Percentiles rank a stretch among this genome's conserved stretches.
phyloP scores from a whole-genome alignment of 2,797 vertebrate species.

The Enoplosus armatus region DNA sequence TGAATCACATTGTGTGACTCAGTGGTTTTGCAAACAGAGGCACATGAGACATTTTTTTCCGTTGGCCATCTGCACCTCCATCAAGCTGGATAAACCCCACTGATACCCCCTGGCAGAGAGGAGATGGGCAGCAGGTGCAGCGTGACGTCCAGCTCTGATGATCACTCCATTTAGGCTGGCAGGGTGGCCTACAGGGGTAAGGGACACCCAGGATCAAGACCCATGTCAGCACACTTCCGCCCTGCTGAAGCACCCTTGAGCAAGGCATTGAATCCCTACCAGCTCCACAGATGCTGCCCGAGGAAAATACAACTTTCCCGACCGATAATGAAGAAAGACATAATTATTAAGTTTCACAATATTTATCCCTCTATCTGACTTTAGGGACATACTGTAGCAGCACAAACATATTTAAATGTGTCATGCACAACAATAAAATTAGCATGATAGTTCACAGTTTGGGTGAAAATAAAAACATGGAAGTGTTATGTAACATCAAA shows the following conservation, averaged over 20 bases:
- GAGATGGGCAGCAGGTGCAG: slow-evolving; percentile 66
- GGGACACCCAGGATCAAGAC: slow-evolving; percentile 23
- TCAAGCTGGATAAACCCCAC: slow-evolving; percentile 64
- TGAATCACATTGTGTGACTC: slow-evolving; percentile 74
- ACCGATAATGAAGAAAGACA: neutral
- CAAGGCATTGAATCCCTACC: slow-evolving; percentile 31
- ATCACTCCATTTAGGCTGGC: slow-evolving; percentile 44
- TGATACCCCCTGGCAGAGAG: slow-evolving; percentile 65
- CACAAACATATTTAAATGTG: slow-evolving; percentile 21
- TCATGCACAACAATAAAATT: slow-evolving; percentile 29
- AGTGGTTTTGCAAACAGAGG: slow-evolving; percentile 64
- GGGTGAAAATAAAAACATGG: slow-evolving; percentile 34
- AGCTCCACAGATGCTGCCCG: slow-evolving; percentile 31
- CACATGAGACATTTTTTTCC: slow-evolving; percentile 57
- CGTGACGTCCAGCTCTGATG: slow-evolving; percentile 55
- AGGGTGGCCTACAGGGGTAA: slow-evolving; percentile 16
- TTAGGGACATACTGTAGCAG: neutral
- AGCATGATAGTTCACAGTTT: slow-evolving; percentile 31
- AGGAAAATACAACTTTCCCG: slow-evolving; percentile 10
- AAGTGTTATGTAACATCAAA: slow-evolving; percentile 62
- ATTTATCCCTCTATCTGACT: slow-evolving; percentile 8
- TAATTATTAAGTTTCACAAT: slow-evolving; percentile 30
- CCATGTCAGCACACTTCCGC: neutral
- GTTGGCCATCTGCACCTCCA: slow-evolving; percentile 72
- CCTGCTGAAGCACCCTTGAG: slow-evolving; percentile 29